Evolutionary conservation across 2,888 invertebrate genomes (phyloP), one percentile per base, ranked within the genome.

Genomic region (Cryptocheilus praepositus): DNA sequence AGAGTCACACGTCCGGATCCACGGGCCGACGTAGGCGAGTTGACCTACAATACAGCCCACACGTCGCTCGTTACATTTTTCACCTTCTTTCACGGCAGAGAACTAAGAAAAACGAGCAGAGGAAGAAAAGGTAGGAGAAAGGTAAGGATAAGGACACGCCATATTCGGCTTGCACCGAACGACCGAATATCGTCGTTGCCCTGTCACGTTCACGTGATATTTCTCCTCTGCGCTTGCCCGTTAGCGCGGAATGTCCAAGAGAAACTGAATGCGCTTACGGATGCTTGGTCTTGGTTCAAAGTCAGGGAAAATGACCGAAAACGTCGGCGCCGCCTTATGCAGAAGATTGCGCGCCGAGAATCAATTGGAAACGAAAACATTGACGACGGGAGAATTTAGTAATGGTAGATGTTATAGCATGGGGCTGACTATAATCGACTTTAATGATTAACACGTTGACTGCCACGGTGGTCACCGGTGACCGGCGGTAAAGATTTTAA

Each of bases 31-130:
- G 80, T 81, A 79, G 79, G 78, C 78, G 81, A 80, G 58, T 61
- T 79, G 78, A 81, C 78, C 79, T 77, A 81, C 79, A 78, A 77
- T 78, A 45, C 77, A 70, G 78, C 77, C 77, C 73, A 81, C 77
- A 74, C 79, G 69, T 54, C 55, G 65, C 55, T 22, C 59, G 43
- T 60, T 46, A n/a, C 18, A 59, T 61, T 64, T 67, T 64, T 54
- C 67, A 60, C 21, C 44, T 55, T 62, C n/a, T 51, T 64, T 64
- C 61, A 57, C 49, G 54, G 51, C 43, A 57, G 58, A 22, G 56
- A 61, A 57, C 51, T 8, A 28, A n/a, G 57, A 54, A 61, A 46
- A 51, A 59, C 44, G 61, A 67, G 16, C 53, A 43, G 25, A 51
- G 19, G n/a, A 53, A 44, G 52, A 54, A 13, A 43, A 54, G 36